A percentile compares a stretch with the other conserved stretches of the same genome.
Evolutionary conservation across 2,113 vertebrate genomes (phyloP).

Genomic region (Chloebia gouldiae): DNA sequence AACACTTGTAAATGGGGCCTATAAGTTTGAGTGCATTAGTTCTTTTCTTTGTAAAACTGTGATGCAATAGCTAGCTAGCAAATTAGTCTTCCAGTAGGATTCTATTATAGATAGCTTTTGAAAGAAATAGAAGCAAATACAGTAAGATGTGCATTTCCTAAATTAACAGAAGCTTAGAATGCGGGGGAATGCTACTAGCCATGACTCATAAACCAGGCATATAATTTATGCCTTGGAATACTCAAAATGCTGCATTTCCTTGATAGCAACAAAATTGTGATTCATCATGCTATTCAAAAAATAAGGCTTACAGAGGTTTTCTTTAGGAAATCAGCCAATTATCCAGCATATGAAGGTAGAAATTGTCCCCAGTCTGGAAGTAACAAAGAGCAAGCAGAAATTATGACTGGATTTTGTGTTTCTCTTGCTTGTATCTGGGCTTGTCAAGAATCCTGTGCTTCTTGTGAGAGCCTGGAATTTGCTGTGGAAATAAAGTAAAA

Average conservation of each 20-base stretch:
- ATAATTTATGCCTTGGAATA: slow-evolving; percentile 62
- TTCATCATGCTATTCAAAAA: slow-evolving; percentile 53
- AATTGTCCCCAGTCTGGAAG: slow-evolving; percentile 46
- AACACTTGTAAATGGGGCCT: background rate
- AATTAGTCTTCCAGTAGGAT: slow-evolving; percentile 37
- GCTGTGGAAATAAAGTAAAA: background rate
- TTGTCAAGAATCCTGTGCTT: background rate
- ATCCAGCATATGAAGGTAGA: slow-evolving; percentile 20
- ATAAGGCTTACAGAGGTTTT: background rate
- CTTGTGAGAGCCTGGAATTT: background rate
- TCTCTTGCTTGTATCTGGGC: background rate
- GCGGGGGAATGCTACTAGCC: slow-evolving; percentile 35
- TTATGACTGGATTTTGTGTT: slow-evolving; percentile 35
- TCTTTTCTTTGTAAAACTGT: slow-evolving; percentile 38
- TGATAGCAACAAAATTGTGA: slow-evolving; percentile 37
- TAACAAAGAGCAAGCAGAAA: slow-evolving; percentile 45
- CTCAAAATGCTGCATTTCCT: slow-evolving; percentile 55
- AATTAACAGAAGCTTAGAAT: slow-evolving; percentile 49
- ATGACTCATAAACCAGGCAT: slow-evolving; percentile 58
- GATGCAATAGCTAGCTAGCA: background rate
- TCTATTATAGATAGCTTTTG: slow-evolving; percentile 12
- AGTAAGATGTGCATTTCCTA: slow-evolving; percentile 45
- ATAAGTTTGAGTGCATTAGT: slow-evolving; percentile 30
- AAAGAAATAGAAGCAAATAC: slow-evolving; percentile 42
- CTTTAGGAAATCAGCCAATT: slow-evolving; percentile 58